Evolutionary conservation across 2,113 vertebrate species (phyloP), one percentile per base, ranked within the genome.

Genomic region (Perca flavescens): DNA sequence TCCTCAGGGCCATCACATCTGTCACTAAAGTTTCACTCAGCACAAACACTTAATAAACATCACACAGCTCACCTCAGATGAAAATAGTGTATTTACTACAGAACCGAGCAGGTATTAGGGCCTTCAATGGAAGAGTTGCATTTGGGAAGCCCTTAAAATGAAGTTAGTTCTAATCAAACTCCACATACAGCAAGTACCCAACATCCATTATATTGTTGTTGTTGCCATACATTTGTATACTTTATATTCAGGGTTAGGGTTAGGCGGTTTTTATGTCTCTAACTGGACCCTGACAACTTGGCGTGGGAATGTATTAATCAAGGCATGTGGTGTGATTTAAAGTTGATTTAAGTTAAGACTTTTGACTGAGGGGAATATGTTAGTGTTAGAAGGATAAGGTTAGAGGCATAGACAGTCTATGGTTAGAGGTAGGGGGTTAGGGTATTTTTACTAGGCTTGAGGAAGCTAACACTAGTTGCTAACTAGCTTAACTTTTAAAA

Each of bases 1-100:
- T 67, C 49, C 64, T 61, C 11, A 58, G 60, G 13, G 14, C 28
- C 68, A 53, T 64, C 81, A 77, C 61, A 21, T 70, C 21, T 46
- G 12, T 74, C 43, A 71, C 6, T 34, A 3, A 53, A 16, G 16
- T 62, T 77, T 49, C 15, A 57, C 50, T 64, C 47, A 21, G 15
- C 25, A 60, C 2, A 14, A 36, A 57, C 25, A 17, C 8, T 40
- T 0, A 40, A 31, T n/a, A 43, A 43, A 54, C 68, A 65, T 66
- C 64, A 47, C 21, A 65, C 63, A 47, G 43, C 13, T 47, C n/a
- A 28, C 34, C 36, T 58, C 54, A 3, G n/a, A 22, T 16, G 50
- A 40, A 56, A 22, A 25, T 17, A 22, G 14, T 3, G 28, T 22
- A 9, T 34, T 17, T 52, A 12, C 66, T 5, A 54, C 17, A 28